Base-by-base conservation (phyloP, 2,113 vertebrate genomes). In the Dendropsophus ebraccatus region DNA sequence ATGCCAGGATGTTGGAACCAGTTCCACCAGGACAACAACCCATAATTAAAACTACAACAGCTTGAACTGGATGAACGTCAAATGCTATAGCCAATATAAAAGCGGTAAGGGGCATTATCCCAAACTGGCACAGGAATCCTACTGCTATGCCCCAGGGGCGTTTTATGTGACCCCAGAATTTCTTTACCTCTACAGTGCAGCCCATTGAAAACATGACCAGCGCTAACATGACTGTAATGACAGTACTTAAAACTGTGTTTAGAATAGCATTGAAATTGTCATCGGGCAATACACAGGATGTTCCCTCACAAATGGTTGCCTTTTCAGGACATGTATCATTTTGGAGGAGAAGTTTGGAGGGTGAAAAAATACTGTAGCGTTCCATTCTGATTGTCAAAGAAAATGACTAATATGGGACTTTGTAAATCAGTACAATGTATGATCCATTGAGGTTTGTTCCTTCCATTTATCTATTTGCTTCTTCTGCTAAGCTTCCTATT, bases 161-260 rank as follows among this genome's bases (percentile, higher is more conserved):
- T 90, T 60, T 95, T 84, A 99, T 28, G 89, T 99, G 97, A 0
- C 79, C 80, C 90, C 91, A 93, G 58, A 99, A 96, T 87, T 96
- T 97, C 0, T 70, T 6, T 52, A 91, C 1, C 1, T 99, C 94
- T 88, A 99, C 97, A 0, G 96, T 99, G 92, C 98, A 99, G 82
- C 98, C 98, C 97, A 99, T 98, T 88, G 98, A 89, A 89, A 99
- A 99, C 98, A 99, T 99, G 87, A 99, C 97, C 90, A 99, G 17
- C 0, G 97, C 97, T 79, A 99, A 87, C 91, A 99, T 91, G 30
- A 93, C 0, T 0, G 98, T 98, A 23, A 99, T 89, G 87, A 96
- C 93, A 0, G 88, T 69, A 83, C 97, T 97, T 90, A 99, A 74
- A 50, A 94, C n/a, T 14, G 89, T 0, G 0, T 92, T 92, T 47